phyloP scores from a whole-genome alignment of 1,140 invertebrate species.

The Aphaenogaster rudis region DNA sequence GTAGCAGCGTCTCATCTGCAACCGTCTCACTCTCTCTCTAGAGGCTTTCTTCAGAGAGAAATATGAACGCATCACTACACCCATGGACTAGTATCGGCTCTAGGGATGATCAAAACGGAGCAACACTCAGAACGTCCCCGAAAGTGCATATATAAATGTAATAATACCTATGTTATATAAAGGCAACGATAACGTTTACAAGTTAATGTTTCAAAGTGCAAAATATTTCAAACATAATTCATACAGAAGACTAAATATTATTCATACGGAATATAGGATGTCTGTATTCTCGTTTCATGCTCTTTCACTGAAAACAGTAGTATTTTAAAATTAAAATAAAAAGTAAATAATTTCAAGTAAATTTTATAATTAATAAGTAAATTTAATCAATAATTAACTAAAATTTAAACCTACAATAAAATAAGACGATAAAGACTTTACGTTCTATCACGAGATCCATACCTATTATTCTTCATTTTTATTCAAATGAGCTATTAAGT shows the following conservation, averaged over 20 bases:
- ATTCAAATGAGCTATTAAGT: neutral
- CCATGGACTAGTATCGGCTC: neutral
- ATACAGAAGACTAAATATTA: neutral
- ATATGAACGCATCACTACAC: neutral
- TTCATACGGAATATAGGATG: neutral
- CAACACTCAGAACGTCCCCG: neutral
- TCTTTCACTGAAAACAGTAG: neutral
- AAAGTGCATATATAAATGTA: neutral
- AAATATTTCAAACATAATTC: neutral
- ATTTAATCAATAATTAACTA: neutral
- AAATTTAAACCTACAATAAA: neutral
- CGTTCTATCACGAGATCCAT: neutral
- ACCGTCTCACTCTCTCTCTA: neutral
- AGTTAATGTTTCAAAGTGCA: neutral
- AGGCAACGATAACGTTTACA: neutral
- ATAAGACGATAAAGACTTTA: neutral
- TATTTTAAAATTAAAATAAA: neutral
- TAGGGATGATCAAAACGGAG: neutral
- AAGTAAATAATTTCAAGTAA: neutral
- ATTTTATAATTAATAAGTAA: neutral
- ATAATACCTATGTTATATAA: neutral
- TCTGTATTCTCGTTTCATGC: neutral
- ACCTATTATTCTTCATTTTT: neutral
- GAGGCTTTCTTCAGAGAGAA: neutral
- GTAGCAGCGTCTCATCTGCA: constrained; percentile 6